These are phyloP conservation scores for Empidonax traillii DNA, from an alignment of 2,113 vertebrate genomes.

Conservation along the genomic window DNA sequence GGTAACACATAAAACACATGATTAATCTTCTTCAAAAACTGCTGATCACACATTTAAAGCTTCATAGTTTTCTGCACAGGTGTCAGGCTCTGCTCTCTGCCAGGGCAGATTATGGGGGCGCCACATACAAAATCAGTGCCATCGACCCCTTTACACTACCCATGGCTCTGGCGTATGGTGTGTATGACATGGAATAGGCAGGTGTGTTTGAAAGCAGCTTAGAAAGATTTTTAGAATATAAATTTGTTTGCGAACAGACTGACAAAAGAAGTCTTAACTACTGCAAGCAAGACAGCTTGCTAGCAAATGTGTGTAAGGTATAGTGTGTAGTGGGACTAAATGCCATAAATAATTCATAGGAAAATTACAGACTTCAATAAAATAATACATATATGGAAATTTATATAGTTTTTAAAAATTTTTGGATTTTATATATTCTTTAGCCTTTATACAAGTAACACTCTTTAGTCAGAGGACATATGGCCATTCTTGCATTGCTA, in stretches of 20 bases:
- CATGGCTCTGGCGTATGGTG: rapidly evolving
- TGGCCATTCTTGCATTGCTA: neutral
- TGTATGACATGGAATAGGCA: neutral
- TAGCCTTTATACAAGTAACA: neutral
- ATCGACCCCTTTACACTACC: neutral
- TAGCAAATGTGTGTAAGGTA: neutral
- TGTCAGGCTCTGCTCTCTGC: neutral
- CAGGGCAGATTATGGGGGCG: rapidly evolving
- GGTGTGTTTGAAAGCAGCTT: neutral
- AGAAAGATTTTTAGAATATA: neutral
- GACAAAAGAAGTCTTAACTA: neutral
- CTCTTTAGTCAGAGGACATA: neutral
- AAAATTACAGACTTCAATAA: neutral
- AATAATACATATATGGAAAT: neutral
- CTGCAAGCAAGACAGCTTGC: neutral
- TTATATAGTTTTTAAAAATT: neutral
- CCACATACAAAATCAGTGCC: neutral
- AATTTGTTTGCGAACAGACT: neutral
- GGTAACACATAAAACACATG: neutral
- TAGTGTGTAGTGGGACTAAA: neutral
- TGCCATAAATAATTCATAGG: neutral
- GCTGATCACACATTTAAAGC: neutral
- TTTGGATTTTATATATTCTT: neutral
- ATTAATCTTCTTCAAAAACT: neutral
- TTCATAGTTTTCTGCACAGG: neutral